Percentiles rank a stretch among this genome's conserved stretches.
These are phyloP conservation scores for Pyrgus malvae DNA, from an alignment of 2,888 invertebrate genomes.

Conservation along the genomic window DNA sequence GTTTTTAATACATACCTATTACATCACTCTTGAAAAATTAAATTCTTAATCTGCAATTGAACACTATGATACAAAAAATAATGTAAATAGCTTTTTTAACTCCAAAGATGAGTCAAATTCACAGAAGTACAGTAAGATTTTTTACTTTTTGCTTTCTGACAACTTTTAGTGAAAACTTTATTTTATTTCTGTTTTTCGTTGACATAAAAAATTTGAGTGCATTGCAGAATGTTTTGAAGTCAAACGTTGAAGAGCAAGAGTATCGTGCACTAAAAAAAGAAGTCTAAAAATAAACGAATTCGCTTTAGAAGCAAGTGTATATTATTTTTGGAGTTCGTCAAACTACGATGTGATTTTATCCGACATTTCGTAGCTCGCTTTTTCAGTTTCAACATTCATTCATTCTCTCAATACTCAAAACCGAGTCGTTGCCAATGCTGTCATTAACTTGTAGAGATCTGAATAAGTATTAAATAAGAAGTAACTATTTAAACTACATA, in stretches of 20 bases:
- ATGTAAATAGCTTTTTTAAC: too few relatives aligned
- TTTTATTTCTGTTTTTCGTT: too few relatives aligned
- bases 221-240: neutral
- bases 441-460: neutral
- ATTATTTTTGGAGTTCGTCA: conserved; percentile 4
- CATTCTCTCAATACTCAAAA: neutral
- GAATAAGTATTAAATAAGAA: too few relatives aligned
- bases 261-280: conserved; percentile 9
- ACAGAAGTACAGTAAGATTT: too few relatives aligned
- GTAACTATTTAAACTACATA: too few relatives aligned
- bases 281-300: conserved; percentile 18
- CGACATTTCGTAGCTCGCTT: neutral
- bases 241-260: conserved; percentile 7
- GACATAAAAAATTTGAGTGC: neutral
- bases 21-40: too few relatives aligned
- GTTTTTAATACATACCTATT: too few relatives aligned
- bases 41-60: too few relatives aligned
- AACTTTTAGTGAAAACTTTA: too few relatives aligned
- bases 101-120: too few relatives aligned
- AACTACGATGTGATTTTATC: neutral
- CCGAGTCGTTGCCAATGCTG: neutral
- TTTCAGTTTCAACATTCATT: neutral
- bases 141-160: too few relatives aligned
- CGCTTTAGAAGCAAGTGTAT: neutral
- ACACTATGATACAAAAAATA: too few relatives aligned